phyloP scores from a whole-genome alignment of 2,888 invertebrate species.

The Cotesia congregata region DNA sequence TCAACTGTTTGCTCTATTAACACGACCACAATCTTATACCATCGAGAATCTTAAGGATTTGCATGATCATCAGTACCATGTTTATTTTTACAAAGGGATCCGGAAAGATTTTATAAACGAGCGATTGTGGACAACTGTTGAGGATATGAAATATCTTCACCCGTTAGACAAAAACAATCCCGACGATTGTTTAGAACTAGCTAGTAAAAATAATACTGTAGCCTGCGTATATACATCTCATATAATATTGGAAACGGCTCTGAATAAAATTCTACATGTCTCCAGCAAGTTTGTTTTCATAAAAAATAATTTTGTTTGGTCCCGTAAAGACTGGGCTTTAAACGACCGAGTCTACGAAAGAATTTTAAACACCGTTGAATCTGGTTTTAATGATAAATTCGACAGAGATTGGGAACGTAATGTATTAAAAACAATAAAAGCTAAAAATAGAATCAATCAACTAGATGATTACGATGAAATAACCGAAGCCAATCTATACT shows the following conservation, averaged over 20 bases:
- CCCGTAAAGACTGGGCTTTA: background rate
- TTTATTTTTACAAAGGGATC: background rate
- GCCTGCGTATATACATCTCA: too few species aligned
- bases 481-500: too few species aligned
- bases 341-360: background rate
- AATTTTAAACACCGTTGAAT: background rate
- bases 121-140: background rate
- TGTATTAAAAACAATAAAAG: background rate
- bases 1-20: background rate
- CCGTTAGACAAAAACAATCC: background rate
- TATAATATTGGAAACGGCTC: too few species aligned
- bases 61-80: background rate
- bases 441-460: background rate
- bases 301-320: background rate
- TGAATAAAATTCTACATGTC: background rate
- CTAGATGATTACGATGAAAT: too few species aligned
- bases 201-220: background rate
- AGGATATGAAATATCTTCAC: background rate
- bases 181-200: background rate
- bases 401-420: background rate
- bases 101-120: background rate
- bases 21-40: background rate
- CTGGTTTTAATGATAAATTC: background rate
- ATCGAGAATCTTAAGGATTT: background rate
- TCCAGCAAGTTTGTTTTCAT: background rate